phyloP scores from a whole-genome alignment of 23 tunicate species.

The Diplosoma virens region DNA sequence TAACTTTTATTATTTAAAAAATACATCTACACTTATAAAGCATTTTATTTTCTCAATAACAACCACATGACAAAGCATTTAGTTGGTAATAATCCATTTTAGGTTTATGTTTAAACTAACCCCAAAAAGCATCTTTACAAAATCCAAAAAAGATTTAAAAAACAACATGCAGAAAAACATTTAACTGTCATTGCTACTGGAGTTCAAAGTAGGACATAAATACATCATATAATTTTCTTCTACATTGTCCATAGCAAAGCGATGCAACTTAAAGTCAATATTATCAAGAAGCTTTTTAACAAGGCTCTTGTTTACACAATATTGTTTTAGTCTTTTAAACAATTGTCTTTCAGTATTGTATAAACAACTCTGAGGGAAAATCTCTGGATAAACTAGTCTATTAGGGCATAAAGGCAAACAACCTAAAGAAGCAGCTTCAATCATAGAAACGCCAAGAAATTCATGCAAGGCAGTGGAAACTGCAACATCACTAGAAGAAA shows the following conservation, averaged over 20 bases:
- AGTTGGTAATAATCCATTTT: no score
- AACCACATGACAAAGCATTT: no score
- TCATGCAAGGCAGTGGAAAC: slow-evolving; percentile 92
- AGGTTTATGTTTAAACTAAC: no score
- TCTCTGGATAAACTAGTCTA: slow-evolving; percentile 78
- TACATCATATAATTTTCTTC: slow-evolving; percentile 23
- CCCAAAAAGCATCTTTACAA: no score
- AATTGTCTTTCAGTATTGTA: slow-evolving; percentile 78
- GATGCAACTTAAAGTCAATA: slow-evolving; percentile 9
- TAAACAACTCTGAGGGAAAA: slow-evolving; percentile 65
- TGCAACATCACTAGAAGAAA: slow-evolving; percentile 60
- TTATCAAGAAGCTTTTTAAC: neutral
- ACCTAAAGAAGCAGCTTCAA: slow-evolving; percentile 67
- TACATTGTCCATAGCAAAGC: slow-evolving; percentile 29
- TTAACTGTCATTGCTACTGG: no score
- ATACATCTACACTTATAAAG: no score
- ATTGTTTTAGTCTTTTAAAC: slow-evolving; percentile 55
- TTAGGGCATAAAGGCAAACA: slow-evolving; percentile 90
- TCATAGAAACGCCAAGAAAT: slow-evolving; percentile 91
- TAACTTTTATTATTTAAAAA: no score
- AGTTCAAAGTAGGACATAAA: no score
- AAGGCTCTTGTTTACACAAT: slow-evolving; percentile 19
- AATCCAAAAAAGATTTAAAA: no score
- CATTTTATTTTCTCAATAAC: no score
- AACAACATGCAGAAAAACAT: no score